Evolutionary conservation across 1,140 invertebrate genomes (phyloP).

Genomic region (Uloborus diversus): DNA sequence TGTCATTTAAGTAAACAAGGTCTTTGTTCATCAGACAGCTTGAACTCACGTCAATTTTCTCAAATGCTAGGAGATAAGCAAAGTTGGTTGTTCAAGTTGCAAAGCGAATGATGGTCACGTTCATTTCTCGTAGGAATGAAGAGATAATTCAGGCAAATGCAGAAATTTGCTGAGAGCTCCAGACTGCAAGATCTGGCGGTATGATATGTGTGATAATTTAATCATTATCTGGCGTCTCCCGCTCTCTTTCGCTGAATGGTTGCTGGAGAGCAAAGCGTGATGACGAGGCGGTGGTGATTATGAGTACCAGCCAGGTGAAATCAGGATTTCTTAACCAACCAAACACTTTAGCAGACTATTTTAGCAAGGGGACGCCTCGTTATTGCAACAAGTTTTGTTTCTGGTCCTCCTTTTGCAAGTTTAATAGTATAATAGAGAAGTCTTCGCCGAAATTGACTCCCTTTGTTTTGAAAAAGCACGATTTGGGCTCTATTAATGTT

Average conservation of each 20-base stretch:
- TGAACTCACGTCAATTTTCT: neutral
- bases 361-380: conserved; percentile 14
- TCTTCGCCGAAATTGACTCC: neutral
- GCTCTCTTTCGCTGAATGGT: no score
- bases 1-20: no score
- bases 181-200: conserved; percentile 24
- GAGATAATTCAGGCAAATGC: neutral
- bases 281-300: conserved; percentile 11
- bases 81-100: neutral
- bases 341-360: conserved; percentile 15
- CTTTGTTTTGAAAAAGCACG: neutral
- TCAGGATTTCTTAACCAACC: conserved; percentile 31
- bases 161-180: neutral
- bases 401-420: neutral
- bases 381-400: neutral
- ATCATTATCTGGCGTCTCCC: conserved; percentile 53
- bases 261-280: conserved; percentile 24
- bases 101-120: neutral
- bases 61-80: neutral
- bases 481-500: neutral
- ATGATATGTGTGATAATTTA: conserved; percentile 46
- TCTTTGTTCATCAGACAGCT: no score
- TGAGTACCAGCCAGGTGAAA: conserved; percentile 29
- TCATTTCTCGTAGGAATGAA: neutral
- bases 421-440: neutral